Evolutionary conservation across 2,797 vertebrate genomes (phyloP), one percentile per base, ranked within the genome.

Genomic region (Hemibagrus guttatus): DNA sequence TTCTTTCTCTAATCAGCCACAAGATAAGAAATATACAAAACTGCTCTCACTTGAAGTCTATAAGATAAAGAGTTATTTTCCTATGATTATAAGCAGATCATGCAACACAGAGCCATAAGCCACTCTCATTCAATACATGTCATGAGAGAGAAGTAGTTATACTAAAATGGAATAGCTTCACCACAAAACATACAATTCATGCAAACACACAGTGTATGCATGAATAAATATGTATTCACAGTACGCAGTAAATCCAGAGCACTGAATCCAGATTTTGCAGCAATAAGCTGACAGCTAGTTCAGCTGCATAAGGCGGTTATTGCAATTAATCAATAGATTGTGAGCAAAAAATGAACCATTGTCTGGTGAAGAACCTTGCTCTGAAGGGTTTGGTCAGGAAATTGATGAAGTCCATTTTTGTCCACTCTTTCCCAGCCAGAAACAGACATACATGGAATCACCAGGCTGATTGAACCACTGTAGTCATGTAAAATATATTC

Each of bases 261-360:
- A 49, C 46, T 49, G 46, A 42, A 35, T 71, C 19, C 21, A 39
- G n/a, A 16, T 75, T 52, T n/a, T 75, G 46, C 58, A 6, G 28
- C 84, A 88, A 87, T 79, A 86, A 88, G 86, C 89, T 91, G 91
- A 87, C 89, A 91, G 90, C 85, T 90, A 87, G 85, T 85, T 87
- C 42, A 87, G 85, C 88, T 89, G 69, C 85, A 91, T 85, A 84
- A 86, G 71, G 86, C 90, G 89, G 84, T 90, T 92, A 89, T 91
- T 88, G 88, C 88, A 87, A 88, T 92, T 88, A 91, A 91, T 92
- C 91, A 91, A 91, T 90, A 84, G 86, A 71, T 52, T 75, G 46
- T 52, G 46, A 91, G 88, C 88, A 90, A 89, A 85, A 83, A 87
- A 90, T 86, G 83, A 69, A 89, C 89, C 71, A 86, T 46, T 87